Conservation (phyloP, 2,113 vertebrate species). For the Nycticebus coucang region DNA sequence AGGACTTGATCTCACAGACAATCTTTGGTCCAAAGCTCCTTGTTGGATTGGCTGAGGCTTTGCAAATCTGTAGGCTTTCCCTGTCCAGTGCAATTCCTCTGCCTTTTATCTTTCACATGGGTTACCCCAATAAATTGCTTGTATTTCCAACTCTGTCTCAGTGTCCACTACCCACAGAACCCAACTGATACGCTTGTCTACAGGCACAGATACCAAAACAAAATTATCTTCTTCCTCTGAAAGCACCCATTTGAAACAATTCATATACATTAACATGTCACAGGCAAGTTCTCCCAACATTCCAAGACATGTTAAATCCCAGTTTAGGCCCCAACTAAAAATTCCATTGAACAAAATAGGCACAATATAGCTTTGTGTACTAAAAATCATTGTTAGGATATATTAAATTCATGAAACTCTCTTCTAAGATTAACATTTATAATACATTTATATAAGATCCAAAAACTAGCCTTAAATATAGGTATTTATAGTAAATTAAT, state of each 20-base stretch:
- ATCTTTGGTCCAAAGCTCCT: neutral
- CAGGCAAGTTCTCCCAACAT: neutral
- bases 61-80: neutral
- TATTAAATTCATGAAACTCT: neutral
- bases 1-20: neutral
- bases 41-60: neutral
- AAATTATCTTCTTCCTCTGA: constrained; percentile 5
- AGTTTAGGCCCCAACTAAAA: neutral
- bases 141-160: neutral
- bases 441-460: neutral
- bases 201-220: neutral
- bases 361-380: neutral
- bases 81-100: neutral
- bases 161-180: neutral
- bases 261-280: neutral
- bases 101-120: neutral
- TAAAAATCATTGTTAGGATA: constrained; percentile 18
- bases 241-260: neutral
- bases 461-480: constrained; percentile 41
- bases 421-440: neutral
- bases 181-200: neutral
- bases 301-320: neutral
- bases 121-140: neutral
- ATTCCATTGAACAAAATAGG: constrained; percentile 27
- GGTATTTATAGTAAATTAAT: constrained; percentile 16